Conservation (phyloP, 2,888 invertebrate genomes). For the Loripinus fragilis region DNA sequence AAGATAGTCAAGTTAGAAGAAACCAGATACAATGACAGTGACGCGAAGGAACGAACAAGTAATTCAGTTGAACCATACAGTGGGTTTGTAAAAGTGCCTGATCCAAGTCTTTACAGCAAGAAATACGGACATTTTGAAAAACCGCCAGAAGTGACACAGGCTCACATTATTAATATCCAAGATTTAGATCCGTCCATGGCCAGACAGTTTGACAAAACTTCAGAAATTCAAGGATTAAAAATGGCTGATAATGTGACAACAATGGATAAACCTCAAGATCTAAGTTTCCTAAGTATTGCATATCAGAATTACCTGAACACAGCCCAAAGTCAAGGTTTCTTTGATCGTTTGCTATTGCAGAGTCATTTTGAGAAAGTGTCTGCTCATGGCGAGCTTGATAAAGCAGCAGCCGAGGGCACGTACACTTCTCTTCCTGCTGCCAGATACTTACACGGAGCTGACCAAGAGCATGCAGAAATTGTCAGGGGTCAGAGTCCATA, state of each 20-base stretch:
- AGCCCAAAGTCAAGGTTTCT: conserved; percentile 3
- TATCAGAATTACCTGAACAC: conserved; percentile 1
- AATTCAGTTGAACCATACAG: background rate
- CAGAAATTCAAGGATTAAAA: background rate
- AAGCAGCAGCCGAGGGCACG: background rate
- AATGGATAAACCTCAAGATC: background rate
- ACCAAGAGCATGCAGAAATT: background rate
- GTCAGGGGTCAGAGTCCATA: background rate
- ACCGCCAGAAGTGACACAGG: background rate
- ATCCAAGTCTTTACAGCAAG: conserved; percentile 8
- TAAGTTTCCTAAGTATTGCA: conserved; percentile 4
- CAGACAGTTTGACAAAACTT: background rate
- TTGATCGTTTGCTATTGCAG: background rate
- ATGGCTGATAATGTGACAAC: background rate
- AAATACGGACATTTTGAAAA: conserved; percentile 7
- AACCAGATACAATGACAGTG: background rate
- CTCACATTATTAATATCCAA: background rate
- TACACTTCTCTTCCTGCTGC: background rate
- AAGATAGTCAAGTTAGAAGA: background rate
- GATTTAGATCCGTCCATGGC: conserved; percentile 3
- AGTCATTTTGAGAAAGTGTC: background rate
- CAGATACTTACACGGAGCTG: background rate
- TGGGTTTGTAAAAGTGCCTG: background rate
- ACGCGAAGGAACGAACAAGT: background rate
- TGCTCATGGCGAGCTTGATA: background rate